These are phyloP conservation scores for Chondrilla cf. caribensis DNA, from an alignment of 37 sponge, comb jelly and placozoan species.

Conservation along the genomic window DNA sequence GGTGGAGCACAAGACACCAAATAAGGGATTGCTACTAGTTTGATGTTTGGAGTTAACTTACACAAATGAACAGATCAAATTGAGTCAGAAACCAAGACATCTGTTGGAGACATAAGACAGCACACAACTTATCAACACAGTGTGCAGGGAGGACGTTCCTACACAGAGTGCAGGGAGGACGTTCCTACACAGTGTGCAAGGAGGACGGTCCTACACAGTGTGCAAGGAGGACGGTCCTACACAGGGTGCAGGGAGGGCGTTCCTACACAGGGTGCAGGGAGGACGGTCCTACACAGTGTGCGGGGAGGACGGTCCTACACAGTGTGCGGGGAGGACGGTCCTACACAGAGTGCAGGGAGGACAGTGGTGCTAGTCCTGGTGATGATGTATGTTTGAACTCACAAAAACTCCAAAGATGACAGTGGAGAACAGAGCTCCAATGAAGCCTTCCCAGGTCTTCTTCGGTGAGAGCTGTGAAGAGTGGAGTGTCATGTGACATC, in stretches of 20 bases:
- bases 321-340: no score
- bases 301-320: no score
- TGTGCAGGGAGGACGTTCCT: no score
- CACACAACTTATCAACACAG: no score
- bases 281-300: no score
- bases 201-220: no score
- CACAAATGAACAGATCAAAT: slow-evolving; percentile 68
- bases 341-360: neutral
- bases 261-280: no score
- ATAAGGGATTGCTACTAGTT: neutral
- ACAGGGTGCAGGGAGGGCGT: no score
- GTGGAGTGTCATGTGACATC: no score
- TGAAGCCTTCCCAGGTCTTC: slow-evolving; percentile 99
- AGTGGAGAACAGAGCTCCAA: slow-evolving; percentile 84
- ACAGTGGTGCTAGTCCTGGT: neutral
- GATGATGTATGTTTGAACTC: slow-evolving; percentile 6
- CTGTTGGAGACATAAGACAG: slow-evolving; percentile 23
- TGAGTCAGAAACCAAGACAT: slow-evolving; percentile 68
- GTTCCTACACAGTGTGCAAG: no score
- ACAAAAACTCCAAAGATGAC: slow-evolving; percentile 83
- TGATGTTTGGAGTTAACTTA: slow-evolving; percentile 37
- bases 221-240: no score
- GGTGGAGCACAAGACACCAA: neutral
- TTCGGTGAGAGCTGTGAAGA: slow-evolving; percentile 83
- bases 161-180: no score